phyloP scores from a whole-genome alignment of 2,888 invertebrate species.

The Cremastinae sp. region DNA sequence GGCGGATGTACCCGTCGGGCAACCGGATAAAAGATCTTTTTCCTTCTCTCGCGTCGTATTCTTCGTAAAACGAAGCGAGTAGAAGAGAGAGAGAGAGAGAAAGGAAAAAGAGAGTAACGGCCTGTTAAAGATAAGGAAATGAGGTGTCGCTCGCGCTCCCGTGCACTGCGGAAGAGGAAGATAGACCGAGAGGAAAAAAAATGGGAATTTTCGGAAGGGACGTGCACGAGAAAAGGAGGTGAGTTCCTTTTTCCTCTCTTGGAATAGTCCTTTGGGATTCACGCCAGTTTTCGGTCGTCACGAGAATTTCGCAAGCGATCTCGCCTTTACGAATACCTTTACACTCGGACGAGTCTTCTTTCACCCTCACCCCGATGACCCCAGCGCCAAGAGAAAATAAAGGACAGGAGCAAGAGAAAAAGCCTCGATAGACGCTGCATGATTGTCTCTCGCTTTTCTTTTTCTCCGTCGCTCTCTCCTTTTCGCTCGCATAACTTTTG shows the following conservation, averaged over 20 bases:
- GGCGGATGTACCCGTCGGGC: slow-evolving; percentile 53
- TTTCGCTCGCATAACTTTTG: slow-evolving; percentile 39
- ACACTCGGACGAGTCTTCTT: slow-evolving; percentile 76
- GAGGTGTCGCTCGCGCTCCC: slow-evolving; percentile 76
- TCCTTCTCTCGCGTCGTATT: slow-evolving; percentile 16
- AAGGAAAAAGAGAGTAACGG: slow-evolving; percentile 76
- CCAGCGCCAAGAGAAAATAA: slow-evolving; percentile 54
- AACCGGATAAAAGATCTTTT: slow-evolving; percentile 51
- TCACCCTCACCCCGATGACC: slow-evolving; percentile 68
- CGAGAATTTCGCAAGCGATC: slow-evolving; percentile 40
- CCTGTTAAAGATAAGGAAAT: slow-evolving; percentile 80
- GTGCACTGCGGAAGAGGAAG: slow-evolving; percentile 53
- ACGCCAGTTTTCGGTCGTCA: slow-evolving; percentile 48
- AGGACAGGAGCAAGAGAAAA: slow-evolving; percentile 8
- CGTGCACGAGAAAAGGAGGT: slow-evolving; percentile 16
- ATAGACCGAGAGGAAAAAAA: slow-evolving; percentile 42
- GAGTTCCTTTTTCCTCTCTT: slow-evolving; percentile 45
- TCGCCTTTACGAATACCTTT: slow-evolving; percentile 76
- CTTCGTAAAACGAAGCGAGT: slow-evolving; percentile 28
- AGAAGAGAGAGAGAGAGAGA: slow-evolving; percentile 49
- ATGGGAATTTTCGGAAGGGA: slow-evolving; percentile 11
- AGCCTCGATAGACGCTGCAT: slow-evolving; percentile 49
- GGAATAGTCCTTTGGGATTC: slow-evolving; percentile 71
- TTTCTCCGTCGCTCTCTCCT: background rate
- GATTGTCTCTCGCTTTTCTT: slow-evolving; percentile 42